Evolutionary conservation across 30 jellyfish, hydroid and myxozoan genomes (phyloP).

Genomic region (Aurelia aurita): DNA sequence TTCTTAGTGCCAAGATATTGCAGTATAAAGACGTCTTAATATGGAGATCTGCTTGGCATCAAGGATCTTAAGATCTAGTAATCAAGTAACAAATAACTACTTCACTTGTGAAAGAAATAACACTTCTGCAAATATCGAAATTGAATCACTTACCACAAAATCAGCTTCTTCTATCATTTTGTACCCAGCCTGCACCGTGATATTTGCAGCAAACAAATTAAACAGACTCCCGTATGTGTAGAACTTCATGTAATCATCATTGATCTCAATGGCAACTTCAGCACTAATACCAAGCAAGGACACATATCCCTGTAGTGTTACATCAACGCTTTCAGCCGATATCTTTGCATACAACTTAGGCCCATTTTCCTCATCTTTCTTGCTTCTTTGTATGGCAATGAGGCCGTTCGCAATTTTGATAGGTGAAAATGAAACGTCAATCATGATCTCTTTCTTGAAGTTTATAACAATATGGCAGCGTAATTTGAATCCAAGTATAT

Average conservation of each 20-base stretch:
- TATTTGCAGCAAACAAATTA: constrained; percentile 78
- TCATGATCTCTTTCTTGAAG: constrained; percentile 40
- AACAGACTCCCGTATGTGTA: constrained; percentile 75
- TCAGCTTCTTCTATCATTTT: constrained; percentile 67
- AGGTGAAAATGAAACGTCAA: constrained; percentile 84
- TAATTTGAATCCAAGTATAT: constrained; percentile 63
- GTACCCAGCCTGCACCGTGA: constrained; percentile 78
- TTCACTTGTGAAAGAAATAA: neutral
- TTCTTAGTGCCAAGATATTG: too few relatives aligned
- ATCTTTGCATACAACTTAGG: constrained; percentile 68
- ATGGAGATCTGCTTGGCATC: too few relatives aligned
- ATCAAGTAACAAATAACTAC: neutral
- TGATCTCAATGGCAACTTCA: constrained; percentile 63
- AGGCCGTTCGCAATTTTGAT: constrained; percentile 75
- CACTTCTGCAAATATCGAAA: neutral
- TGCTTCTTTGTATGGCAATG: constrained; percentile 42
- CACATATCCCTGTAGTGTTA: constrained; percentile 61
- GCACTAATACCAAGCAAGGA: constrained; percentile 78
- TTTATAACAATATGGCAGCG: constrained; percentile 72
- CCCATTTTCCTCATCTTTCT: constrained; percentile 86
- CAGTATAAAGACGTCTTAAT: too few relatives aligned
- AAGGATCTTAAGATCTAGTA: too few relatives aligned
- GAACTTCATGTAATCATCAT: constrained; percentile 61
- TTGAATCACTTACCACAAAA: constrained; percentile 41
- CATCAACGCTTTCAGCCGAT: constrained; percentile 40